Base-by-base conservation (phyloP, 2,797 vertebrate species). In the Crocodylus rhombifer region DNA sequence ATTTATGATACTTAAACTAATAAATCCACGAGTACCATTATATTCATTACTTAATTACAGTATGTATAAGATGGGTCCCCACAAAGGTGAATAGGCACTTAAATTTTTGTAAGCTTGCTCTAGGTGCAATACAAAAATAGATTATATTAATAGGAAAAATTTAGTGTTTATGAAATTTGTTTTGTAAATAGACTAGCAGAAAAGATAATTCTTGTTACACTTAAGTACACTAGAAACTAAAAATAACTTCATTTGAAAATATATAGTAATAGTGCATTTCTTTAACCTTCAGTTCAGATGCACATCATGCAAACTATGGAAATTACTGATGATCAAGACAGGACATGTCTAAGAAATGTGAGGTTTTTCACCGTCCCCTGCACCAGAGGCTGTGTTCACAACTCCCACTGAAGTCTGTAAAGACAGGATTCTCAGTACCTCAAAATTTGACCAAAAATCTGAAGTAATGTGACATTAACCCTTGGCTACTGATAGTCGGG, bases 91-190 rank as follows among this genome's bases (percentile, higher is more conserved):
- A 92, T 83, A 98, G 98, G 98, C 98, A 98, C 98, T 98, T 98
- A 90, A 63, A 95, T 94, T 87, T 94, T 78, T 82, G 84, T 94
- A 96, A 97, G 96, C 96, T 97, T 95, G 91, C 88, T 96, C 86
- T 94, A 97, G 87, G 92, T 94, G 83, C 94, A 93, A 87, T 98
- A 98, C 82, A 98, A 98, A 98, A 98, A 98, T 98, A 98, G 97
- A 97, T 97, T 90, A 95, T 97, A 97, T 98, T 98, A 98, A 97
- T 94, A 97, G 96, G 97, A 98, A 98, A 97, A 93, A 96, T 84
- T 96, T 97, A 97, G 95, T 97, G 96, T 97, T 97, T 97, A 97
- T 95, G 95, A 96, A 97, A 95, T 77, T 42, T 26, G 64, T 73
- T 95, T 84, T 96, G 94, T 95, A 96, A 97, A 97, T 95, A 94